Base-by-base conservation (phyloP, 1,140 invertebrate genomes). In the Atta colombica region DNA sequence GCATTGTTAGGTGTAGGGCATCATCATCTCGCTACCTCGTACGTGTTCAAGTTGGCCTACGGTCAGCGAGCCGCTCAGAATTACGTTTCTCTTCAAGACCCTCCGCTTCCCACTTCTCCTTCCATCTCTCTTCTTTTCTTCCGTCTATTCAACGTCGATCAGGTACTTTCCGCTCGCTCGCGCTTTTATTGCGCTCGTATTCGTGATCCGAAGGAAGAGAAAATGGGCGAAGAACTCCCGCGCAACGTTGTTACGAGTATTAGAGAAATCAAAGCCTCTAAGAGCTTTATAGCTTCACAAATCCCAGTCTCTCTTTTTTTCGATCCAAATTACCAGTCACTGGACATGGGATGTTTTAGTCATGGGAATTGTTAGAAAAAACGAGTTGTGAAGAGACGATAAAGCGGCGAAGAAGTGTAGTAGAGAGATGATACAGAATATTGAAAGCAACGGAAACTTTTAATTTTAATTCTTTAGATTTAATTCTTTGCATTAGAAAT, bases 21-120 rank as follows among this genome's bases (percentile, higher is more conserved):
- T 91, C 89, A 92, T 25, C 90, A 81, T 88, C 85, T 65, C 69
- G 63, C 74, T 31, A 55, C 86, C 69, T 69, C 89, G 91, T 94
- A 94, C 94, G 93, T 95, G 94, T 93, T 94, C 93, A 94, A 95
- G 94, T 95, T 94, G 93, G 91, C 88, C 87, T 58, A 35, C 63
- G 89, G 90, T 92, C 92, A 94, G 94, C 93, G 90, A 93, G 89
- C 86, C 77, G 25, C 72, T 61, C 84, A 31, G 85, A 90, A 93
- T 93, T 92, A 91, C 85, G 85, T 77, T 91, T 87, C 90, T 93
- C 92, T 88, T 87, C 61, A 87, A 88, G 71, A 88, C 65, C 69
- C 72, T 88, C 68, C 68, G 31, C 25, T 39, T 77, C 8, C 49
- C 39, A 21, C 35, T 2, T 18, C 3, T 21, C 14, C 39, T 45